phyloP scores from a whole-genome alignment of 2,797 vertebrate genomes.

The Typhlichthys subterraneus region DNA sequence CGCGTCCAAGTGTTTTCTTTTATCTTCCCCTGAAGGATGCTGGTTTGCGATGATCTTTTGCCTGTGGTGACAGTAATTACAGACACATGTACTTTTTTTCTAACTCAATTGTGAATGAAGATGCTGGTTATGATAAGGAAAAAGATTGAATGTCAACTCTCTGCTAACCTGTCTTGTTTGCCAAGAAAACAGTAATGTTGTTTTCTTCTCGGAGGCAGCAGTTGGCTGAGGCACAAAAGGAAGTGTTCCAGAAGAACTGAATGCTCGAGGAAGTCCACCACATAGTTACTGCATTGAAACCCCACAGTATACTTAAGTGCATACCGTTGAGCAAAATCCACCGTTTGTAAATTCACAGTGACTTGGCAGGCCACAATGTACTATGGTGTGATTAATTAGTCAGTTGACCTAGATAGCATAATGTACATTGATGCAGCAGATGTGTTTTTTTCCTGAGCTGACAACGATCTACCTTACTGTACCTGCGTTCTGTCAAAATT shows the following conservation, averaged over 20 bases:
- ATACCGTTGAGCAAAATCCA: slow-evolving; percentile 38
- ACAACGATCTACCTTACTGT: slow-evolving; percentile 36
- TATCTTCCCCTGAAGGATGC: slow-evolving; percentile 62
- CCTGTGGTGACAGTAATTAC: slow-evolving; percentile 72
- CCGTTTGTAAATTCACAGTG: slow-evolving; percentile 29
- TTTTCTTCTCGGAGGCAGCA: slow-evolving; percentile 57
- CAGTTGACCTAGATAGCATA: slow-evolving; percentile 38
- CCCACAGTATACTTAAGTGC: slow-evolving; percentile 34
- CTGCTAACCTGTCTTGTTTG: slow-evolving; percentile 66
- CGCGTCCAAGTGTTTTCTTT: slow-evolving; percentile 63
- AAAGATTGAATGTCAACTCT: slow-evolving; percentile 74
- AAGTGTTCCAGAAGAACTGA: slow-evolving; percentile 63
- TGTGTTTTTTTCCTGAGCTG: slow-evolving; percentile 35
- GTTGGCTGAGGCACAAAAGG: slow-evolving; percentile 62
- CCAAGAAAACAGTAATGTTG: slow-evolving; percentile 71
- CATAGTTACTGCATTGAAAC: slow-evolving; percentile 55
- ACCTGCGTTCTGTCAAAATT: slow-evolving; percentile 52
- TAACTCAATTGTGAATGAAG: slow-evolving; percentile 67
- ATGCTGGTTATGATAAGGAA: slow-evolving; percentile 69
- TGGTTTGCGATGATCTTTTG: slow-evolving; percentile 69
- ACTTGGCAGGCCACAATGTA: slow-evolving; percentile 25
- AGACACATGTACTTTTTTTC: slow-evolving; percentile 66
- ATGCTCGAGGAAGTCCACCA: slow-evolving; percentile 59
- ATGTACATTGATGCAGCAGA: slow-evolving; percentile 40
- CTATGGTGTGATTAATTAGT: slow-evolving; percentile 52